phyloP scores from a whole-genome alignment of 2,888 invertebrate genomes.

The Liodrosophila aerea region DNA sequence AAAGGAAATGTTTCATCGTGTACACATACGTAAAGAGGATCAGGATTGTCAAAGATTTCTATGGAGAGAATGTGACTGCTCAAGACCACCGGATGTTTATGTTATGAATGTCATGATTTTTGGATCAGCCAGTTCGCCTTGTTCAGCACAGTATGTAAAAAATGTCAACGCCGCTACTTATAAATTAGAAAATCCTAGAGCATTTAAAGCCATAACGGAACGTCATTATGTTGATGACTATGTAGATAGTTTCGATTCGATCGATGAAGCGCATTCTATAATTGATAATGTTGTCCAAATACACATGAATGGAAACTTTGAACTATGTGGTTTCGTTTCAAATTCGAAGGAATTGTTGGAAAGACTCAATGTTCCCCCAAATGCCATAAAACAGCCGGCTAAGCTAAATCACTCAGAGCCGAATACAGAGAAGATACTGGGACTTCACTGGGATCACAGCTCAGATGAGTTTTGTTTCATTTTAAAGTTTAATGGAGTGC shows the following conservation, averaged over 20 bases:
- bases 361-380: no score
- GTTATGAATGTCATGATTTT: no score
- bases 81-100: no score
- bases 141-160: not conserved
- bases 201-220: not conserved
- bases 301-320: no score
- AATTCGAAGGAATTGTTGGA: no score
- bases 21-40: not conserved
- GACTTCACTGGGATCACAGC: not conserved
- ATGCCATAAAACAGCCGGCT: no score
- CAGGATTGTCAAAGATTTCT: not conserved
- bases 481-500: not conserved
- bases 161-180: no score
- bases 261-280: not conserved
- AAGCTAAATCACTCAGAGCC: not conserved
- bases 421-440: not conserved
- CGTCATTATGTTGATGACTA: constrained; percentile 2
- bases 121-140: not conserved
- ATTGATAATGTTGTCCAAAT: not conserved
- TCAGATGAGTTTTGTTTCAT: not conserved
- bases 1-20: not conserved
- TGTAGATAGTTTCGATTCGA: not conserved
- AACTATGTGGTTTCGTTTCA: no score
- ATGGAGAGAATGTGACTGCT: no score
- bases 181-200: no score